These are phyloP conservation scores for Amniataba percoides DNA, from an alignment of 2,797 vertebrate genomes.

Conservation along the genomic window DNA sequence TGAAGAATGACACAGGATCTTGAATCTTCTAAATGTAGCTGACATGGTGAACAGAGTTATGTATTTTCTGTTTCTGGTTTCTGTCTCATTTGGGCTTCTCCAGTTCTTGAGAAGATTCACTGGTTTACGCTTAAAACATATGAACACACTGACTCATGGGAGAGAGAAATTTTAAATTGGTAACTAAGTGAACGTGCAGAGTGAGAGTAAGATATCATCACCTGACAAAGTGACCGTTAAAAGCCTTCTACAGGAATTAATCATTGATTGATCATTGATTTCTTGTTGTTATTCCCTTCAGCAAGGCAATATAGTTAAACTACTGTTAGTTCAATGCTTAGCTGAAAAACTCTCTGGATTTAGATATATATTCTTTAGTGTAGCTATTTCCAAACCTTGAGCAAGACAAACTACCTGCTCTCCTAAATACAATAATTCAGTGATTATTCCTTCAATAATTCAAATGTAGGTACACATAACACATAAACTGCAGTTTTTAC, in stretches of 20 bases:
- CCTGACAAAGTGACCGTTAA: not conserved
- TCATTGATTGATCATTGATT: not conserved
- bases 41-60: not conserved
- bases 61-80: not conserved
- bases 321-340: not conserved
- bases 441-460: slow-evolving; percentile 1
- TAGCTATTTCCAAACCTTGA: not conserved
- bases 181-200: not conserved
- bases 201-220: not conserved
- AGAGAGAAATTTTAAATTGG: not conserved
- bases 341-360: slow-evolving; percentile 3
- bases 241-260: not conserved
- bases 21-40: not conserved
- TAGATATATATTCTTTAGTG: not conserved
- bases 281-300: not conserved
- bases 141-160: not conserved
- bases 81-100: not conserved
- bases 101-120: not conserved
- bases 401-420: not conserved
- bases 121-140: not conserved
- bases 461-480: not conserved
- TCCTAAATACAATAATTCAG: not conserved
- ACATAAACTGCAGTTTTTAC: not conserved
- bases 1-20: not conserved
- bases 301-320: not conserved